These are phyloP conservation scores for Auanema freiburgensis DNA, from an alignment of 2,888 invertebrate genomes.

Conservation along the genomic window DNA sequence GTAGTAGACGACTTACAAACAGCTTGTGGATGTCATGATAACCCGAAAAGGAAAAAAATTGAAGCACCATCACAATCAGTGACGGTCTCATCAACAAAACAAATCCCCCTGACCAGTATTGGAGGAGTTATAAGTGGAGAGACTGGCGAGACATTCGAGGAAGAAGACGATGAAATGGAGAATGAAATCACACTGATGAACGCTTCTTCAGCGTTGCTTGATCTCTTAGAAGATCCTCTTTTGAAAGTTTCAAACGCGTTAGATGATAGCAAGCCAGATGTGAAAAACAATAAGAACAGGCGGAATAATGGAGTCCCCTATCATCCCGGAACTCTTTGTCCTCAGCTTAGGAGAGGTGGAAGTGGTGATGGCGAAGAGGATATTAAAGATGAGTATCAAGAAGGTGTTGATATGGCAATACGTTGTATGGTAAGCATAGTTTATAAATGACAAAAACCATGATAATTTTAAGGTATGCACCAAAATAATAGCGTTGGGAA, in stretches of 20 bases:
- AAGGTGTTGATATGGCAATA: slow-evolving; percentile 7
- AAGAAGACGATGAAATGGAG: slow-evolving; percentile 1
- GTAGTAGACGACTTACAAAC: slow-evolving; percentile 1
- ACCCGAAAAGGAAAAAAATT: not conserved
- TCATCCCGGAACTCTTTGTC: slow-evolving; percentile 2
- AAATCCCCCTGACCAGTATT: not conserved
- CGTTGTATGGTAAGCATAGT: not conserved
- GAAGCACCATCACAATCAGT: not conserved
- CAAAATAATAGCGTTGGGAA: slow-evolving; percentile 1
- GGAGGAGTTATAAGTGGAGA: not conserved
- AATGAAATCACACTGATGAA: too few relatives aligned
- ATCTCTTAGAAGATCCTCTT: too few relatives aligned
- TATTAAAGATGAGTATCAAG: slow-evolving; percentile 3
- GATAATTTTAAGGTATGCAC: not conserved
- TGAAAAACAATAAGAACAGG: not conserved
- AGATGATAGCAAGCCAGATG: slow-evolving; percentile 2
- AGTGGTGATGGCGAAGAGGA: not conserved
- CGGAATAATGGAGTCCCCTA: slow-evolving; percentile 10
- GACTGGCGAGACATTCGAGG: not conserved
- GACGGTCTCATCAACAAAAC: not conserved
- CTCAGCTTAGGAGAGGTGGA: not conserved
- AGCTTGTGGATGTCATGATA: not conserved
- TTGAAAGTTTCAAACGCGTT: too few relatives aligned
- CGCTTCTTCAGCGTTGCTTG: too few relatives aligned
- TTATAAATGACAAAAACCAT: not conserved